These are phyloP conservation scores for Hormiphora californensis DNA, from an alignment of 37 sponge, comb jelly and placozoan species.

Conservation along the genomic window DNA sequence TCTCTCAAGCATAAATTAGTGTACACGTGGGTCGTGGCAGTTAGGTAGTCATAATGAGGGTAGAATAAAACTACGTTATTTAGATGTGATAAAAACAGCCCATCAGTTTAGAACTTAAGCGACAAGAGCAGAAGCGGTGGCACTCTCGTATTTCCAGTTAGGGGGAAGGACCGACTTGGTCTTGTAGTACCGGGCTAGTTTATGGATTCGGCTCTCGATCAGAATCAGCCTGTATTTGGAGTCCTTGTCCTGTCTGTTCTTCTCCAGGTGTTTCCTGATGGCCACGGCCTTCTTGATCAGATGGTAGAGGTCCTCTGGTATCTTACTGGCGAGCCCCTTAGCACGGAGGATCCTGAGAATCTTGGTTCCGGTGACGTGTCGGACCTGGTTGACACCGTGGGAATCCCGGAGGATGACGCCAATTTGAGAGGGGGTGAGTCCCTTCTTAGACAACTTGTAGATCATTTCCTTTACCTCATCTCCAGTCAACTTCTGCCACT, in stretches of 20 bases:
- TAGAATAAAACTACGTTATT: neutral
- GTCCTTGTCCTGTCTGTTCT: conserved; percentile 88
- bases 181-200: conserved; percentile 91
- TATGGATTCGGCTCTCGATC: conserved; percentile 84
- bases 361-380: conserved; percentile 85
- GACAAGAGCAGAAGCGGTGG: conserved; percentile 92
- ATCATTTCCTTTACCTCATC: conserved; percentile 96
- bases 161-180: conserved; percentile 80
- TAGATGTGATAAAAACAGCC: conserved; percentile 31
- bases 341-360: conserved; percentile 86
- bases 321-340: conserved; percentile 78
- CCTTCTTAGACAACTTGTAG: conserved; percentile 93
- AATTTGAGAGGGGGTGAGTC: conserved; percentile 87
- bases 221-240: conserved; percentile 91
- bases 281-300: conserved; percentile 95
- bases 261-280: conserved; percentile 90
- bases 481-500: conserved; percentile 85
- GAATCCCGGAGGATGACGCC: conserved; percentile 88
- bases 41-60: no score
- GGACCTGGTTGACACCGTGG: conserved; percentile 81
- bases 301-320: conserved; percentile 92
- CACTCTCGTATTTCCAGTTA: conserved; percentile 94
- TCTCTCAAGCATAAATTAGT: no score
- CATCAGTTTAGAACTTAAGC: conserved; percentile 63
- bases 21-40: no score